phyloP scores from a whole-genome alignment of 1,140 invertebrate species.

The Zaprionus ghesquierei region DNA sequence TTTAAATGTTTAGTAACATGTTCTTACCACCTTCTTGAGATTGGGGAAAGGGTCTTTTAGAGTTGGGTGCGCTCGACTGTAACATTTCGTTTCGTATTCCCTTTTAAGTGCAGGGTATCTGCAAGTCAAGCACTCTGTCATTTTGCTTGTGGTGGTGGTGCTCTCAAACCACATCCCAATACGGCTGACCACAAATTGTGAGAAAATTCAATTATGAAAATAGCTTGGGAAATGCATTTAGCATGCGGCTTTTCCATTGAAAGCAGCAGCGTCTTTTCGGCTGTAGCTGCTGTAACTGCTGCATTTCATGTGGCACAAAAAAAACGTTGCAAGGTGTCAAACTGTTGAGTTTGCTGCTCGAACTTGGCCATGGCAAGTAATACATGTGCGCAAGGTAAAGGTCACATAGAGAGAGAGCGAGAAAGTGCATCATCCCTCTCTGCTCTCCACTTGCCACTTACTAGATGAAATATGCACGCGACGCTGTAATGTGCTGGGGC shows the following conservation, averaged over 20 bases:
- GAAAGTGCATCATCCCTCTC: neutral
- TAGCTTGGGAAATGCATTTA: conserved; percentile 51
- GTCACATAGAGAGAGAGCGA: conserved; percentile 20
- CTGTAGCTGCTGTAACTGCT: neutral
- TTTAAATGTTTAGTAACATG: too few species aligned
- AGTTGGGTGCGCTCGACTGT: too few species aligned
- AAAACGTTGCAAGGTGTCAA: conserved; percentile 24
- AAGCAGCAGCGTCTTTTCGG: neutral
- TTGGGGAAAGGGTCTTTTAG: too few species aligned
- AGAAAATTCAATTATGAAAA: conserved; percentile 77
- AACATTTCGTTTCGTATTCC: too few species aligned
- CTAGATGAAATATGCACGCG: conserved; percentile 1
- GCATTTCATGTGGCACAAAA: neutral
- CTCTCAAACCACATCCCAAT: neutral
- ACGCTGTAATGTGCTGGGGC: neutral
- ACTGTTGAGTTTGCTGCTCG: conserved; percentile 40
- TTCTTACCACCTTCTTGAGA: too few species aligned
- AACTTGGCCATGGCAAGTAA: conserved; percentile 37
- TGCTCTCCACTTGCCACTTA: neutral
- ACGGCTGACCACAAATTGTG: neutral
- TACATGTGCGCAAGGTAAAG: conserved; percentile 51
- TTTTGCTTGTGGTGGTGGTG: neutral
- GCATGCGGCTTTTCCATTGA: conserved; percentile 38
- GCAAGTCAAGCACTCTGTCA: neutral
- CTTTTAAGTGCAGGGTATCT: neutral